Conservation (phyloP, 2,888 invertebrate species). For the Eumacrocentrus americanus region DNA sequence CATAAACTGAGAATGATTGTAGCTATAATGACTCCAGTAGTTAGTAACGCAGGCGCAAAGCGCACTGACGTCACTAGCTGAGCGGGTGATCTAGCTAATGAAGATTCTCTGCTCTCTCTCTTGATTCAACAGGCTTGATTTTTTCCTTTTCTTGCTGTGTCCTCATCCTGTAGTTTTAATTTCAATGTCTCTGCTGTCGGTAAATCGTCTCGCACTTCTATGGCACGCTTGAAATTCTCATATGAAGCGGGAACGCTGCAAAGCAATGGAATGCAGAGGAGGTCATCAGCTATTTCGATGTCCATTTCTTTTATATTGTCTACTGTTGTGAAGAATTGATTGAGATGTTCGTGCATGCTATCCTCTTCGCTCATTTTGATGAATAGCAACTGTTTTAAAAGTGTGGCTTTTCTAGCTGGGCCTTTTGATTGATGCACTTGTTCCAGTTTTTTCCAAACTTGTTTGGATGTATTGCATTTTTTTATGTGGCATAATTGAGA, state of each 20-base stretch:
- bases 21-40: too few relatives aligned
- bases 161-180: neutral
- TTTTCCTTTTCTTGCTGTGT: neutral
- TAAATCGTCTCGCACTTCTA: constrained; percentile 28
- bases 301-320: constrained; percentile 49
- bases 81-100: too few relatives aligned
- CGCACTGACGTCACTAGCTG: too few relatives aligned
- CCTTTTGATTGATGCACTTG: constrained; percentile 51
- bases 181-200: constrained; percentile 10
- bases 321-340: constrained; percentile 50
- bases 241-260: constrained; percentile 30
- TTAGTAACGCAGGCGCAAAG: too few relatives aligned
- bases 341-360: constrained; percentile 49
- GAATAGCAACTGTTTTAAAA: constrained; percentile 52
- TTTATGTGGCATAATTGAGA: constrained; percentile 19
- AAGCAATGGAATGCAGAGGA: constrained; percentile 46
- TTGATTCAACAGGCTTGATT: too few relatives aligned
- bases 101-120: too few relatives aligned
- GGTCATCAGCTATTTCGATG: constrained; percentile 45
- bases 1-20: too few relatives aligned
- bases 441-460: constrained; percentile 54
- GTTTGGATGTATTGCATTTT: constrained; percentile 39
- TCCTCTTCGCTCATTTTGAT: constrained; percentile 46
- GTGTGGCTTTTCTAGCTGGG: constrained; percentile 54
- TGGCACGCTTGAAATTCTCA: constrained; percentile 30